Base-by-base conservation (phyloP, 2,113 vertebrate species). In the Pygoscelis adeliae region DNA sequence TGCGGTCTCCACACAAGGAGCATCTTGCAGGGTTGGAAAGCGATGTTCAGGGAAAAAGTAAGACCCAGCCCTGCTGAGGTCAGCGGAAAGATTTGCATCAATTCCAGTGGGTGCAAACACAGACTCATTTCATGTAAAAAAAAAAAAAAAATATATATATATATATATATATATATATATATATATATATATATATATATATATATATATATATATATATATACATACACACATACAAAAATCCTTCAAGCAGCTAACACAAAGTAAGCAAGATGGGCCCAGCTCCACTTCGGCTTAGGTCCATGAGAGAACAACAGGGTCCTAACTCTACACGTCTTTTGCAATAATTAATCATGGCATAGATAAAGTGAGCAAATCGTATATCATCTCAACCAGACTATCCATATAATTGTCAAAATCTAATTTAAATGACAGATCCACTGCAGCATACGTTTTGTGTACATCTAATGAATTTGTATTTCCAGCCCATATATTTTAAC, bases 381-480 rank as follows among this genome's bases (percentile, higher is more conserved):
- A 96, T 44, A 94, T 98, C 97, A 97, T 97, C 96, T 97, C 97
- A 97, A 92, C 96, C 97, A 97, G 96, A 92, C 96, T 93, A 97
- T 97, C 97, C 97, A 97, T 97, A 95, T 94, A 96, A 97, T 97
- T 89, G 89, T 73, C 88, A 89, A 69, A 97, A 97, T 97, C 87
- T 97, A 96, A 97, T 97, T 97, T 76, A 46, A 59, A 73, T 40
- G 90, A 58, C 97, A 96, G 96, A 83, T 83, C 85, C 89, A 3
- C 92, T 83, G 85, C 93, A 85, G 89, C 94, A 56, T 88, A 93
- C 65, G 20, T 87, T 96, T 94, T 89, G 81, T 98, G 95, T 97
- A 97, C 4, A 0, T 93, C 91, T 96, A 98, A 97, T 97, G 96
- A 97, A 97, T 97, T 96, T 94, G 93, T 89, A 72, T 95, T 95